A percentile compares a stretch with the other conserved stretches of the same genome.
These are phyloP conservation scores for Virgularia gustaviana DNA, from an alignment of 92 coral and sea anemone genomes.

Conservation along the genomic window DNA sequence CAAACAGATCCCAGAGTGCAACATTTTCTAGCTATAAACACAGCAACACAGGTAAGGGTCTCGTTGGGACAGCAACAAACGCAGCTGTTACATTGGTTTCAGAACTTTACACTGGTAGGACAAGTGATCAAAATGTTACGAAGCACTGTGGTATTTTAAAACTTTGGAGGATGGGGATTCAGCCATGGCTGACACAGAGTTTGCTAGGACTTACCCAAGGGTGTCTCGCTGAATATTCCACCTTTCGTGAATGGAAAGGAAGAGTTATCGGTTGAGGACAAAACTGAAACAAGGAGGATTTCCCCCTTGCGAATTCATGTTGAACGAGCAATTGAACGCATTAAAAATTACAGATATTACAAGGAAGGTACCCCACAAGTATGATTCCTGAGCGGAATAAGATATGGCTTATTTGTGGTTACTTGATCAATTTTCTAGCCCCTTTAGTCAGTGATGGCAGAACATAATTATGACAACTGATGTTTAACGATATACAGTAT, in stretches of 20 bases:
- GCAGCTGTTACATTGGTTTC: constrained; percentile 8
- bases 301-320: constrained; percentile 14
- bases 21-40: constrained; percentile 2
- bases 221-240: constrained; percentile 10
- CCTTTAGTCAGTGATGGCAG: too few relatives aligned
- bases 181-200: background rate
- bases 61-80: constrained; percentile 1
- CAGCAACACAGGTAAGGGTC: constrained; percentile 5
- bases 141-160: constrained; percentile 2
- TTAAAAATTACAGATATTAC: constrained; percentile 24
- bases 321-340: constrained; percentile 15
- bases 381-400: constrained; percentile 28
- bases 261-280: background rate
- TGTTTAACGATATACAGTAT: too few relatives aligned
- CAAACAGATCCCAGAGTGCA: constrained; percentile 4
- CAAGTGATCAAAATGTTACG: constrained; percentile 6
- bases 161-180: constrained; percentile 9
- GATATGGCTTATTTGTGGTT: constrained; percentile 23
- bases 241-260: background rate
- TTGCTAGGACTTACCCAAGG: background rate
- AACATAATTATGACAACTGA: too few relatives aligned
- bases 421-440: constrained; percentile 1
- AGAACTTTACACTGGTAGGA: background rate
- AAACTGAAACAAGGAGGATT: constrained; percentile 19
- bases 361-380: constrained; percentile 15